Percentiles rank a stretch among this genome's conserved stretches.
phyloP scores from a whole-genome alignment of 2,888 invertebrate genomes.

The Oligia latruncula region DNA sequence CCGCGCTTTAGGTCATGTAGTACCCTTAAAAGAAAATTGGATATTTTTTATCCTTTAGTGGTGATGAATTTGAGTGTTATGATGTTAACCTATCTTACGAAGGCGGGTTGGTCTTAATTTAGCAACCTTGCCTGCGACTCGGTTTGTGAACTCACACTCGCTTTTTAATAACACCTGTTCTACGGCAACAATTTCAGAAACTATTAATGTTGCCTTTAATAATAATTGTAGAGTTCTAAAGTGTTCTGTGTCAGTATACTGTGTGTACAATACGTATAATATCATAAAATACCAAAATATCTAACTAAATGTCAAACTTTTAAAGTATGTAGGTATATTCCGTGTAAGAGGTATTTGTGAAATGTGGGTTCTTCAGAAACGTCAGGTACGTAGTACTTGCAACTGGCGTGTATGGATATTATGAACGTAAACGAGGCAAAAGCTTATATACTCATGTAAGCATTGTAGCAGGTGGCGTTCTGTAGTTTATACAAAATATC shows the following conservation, averaged over 20 bases:
- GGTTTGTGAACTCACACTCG: neutral
- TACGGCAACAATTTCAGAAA: neutral
- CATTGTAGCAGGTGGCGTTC: neutral
- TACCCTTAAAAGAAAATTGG: neutral
- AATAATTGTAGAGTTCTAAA: neutral
- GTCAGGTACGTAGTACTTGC: too few relatives aligned
- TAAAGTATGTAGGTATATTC: neutral
- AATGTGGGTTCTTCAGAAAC: neutral
- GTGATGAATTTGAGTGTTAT: neutral
- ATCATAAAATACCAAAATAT: neutral
- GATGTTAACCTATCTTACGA: neutral
- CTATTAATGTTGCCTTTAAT: neutral
- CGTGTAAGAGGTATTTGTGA: neutral
- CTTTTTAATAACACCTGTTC: neutral
- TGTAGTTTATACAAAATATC: neutral
- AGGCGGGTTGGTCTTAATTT: neutral
- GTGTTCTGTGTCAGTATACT: neutral
- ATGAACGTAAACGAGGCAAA: too few relatives aligned
- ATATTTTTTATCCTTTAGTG: neutral
- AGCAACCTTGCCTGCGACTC: neutral
- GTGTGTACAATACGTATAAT: neutral
- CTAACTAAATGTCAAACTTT: neutral
- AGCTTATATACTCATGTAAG: too few relatives aligned
- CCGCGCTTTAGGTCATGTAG: too few relatives aligned
- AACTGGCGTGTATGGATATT: too few relatives aligned